Percentiles rank a stretch among this genome's conserved stretches.
Conservation (phyloP, 2,113 vertebrate species). For the Synchiropus splendidus region DNA sequence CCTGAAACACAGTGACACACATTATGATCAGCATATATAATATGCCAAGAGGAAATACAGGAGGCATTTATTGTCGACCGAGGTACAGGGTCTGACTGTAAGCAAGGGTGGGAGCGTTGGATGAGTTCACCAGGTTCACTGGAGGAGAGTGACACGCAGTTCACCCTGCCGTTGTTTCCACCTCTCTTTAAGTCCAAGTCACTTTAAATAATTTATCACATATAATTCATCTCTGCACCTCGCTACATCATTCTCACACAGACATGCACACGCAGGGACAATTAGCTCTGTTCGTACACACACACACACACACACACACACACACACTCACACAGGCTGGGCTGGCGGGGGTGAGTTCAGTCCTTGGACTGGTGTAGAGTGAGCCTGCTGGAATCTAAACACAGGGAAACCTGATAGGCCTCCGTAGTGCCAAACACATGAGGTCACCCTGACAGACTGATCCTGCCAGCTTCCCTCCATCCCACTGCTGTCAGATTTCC, state of each 20-base stretch:
- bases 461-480: slow-evolving; percentile 37
- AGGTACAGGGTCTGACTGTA: slow-evolving; percentile 8
- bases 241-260: slow-evolving; percentile 27
- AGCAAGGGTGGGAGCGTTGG: slow-evolving; percentile 45
- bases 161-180: slow-evolving; percentile 22
- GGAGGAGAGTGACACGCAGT: slow-evolving; percentile 38
- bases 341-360: slow-evolving; percentile 29
- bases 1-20: slow-evolving; percentile 15
- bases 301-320: slow-evolving; percentile 7
- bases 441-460: slow-evolving; percentile 64
- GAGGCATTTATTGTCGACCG: slow-evolving; percentile 27
- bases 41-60: slow-evolving; percentile 41
- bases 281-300: slow-evolving; percentile 4
- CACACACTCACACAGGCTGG: slow-evolving; percentile 18
- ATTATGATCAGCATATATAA: slow-evolving; percentile 31
- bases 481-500: slow-evolving; percentile 14
- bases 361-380: slow-evolving; percentile 36
- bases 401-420: slow-evolving; percentile 61
- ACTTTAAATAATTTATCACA: slow-evolving; percentile 58
- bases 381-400: slow-evolving; percentile 56
- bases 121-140: slow-evolving; percentile 50
- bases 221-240: slow-evolving; percentile 54
- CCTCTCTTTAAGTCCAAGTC: slow-evolving; percentile 13
- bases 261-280: no score
- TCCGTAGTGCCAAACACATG: slow-evolving; percentile 62